Conservation (phyloP, 2,797 vertebrate species). For the Chelonia mydas region DNA sequence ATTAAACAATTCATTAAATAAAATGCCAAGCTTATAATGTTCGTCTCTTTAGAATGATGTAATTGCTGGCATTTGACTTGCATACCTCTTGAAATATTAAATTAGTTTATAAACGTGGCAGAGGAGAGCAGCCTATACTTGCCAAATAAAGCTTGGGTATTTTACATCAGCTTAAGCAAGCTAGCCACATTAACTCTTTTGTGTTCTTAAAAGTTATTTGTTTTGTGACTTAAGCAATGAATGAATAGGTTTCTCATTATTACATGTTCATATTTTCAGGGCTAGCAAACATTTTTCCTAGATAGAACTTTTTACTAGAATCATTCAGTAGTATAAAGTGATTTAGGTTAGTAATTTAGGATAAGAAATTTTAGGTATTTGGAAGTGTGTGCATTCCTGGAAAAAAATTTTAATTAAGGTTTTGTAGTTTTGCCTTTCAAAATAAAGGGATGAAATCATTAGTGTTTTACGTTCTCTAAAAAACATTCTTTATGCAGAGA, state of each 20-base stretch:
- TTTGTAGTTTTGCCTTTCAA: not conserved
- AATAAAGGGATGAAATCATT: not conserved
- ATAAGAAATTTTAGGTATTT: not conserved
- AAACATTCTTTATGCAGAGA: not conserved
- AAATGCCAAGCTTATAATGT: slow-evolving; percentile 58
- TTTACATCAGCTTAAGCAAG: slow-evolving; percentile 60
- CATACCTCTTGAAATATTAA: slow-evolving; percentile 72
- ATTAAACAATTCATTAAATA: slow-evolving; percentile 43
- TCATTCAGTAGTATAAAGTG: not conserved
- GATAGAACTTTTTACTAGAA: not conserved
- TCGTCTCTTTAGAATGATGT: slow-evolving; percentile 58
- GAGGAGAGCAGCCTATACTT: slow-evolving; percentile 54
- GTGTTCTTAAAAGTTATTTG: not conserved
- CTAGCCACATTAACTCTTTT: slow-evolving; percentile 20
- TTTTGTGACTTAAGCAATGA: not conserved
- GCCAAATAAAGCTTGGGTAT: slow-evolving; percentile 59
- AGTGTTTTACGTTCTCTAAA: slow-evolving; percentile 5
- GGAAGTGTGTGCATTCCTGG: not conserved
- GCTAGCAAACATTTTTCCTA: not conserved
- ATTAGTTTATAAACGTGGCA: slow-evolving; percentile 75
- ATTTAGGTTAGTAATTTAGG: not conserved
- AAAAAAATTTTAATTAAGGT: not conserved
- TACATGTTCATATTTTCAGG: not conserved
- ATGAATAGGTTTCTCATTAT: not conserved
- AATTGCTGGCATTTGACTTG: slow-evolving; percentile 67